These are phyloP conservation scores for Littorina saxatilis DNA, from an alignment of 1,140 invertebrate genomes.

Conservation along the genomic window DNA sequence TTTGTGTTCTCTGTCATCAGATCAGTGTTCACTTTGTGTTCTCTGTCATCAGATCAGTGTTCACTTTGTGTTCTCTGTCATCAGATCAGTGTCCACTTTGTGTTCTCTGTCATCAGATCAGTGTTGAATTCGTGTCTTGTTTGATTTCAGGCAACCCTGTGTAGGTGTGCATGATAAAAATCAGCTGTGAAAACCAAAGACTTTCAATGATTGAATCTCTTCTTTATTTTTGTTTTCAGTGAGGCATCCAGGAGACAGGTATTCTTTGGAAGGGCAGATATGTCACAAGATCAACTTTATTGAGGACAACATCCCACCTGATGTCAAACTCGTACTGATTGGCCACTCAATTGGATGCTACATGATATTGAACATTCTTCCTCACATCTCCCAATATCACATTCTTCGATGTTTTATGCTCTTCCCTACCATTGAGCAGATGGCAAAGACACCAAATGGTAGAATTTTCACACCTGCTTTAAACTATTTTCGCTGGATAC, in stretches of 20 bases:
- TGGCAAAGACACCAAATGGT: slow-evolving; percentile 85
- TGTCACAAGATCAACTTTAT: slow-evolving; percentile 89
- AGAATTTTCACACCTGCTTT: slow-evolving; percentile 76
- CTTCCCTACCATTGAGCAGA: slow-evolving; percentile 89
- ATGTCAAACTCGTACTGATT: slow-evolving; percentile 81
- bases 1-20: no score
- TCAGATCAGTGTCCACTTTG: no score
- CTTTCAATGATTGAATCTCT: no score
- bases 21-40: no score
- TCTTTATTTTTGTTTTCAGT: no score
- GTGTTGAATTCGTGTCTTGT: no score
- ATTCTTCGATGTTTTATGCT: slow-evolving; percentile 79
- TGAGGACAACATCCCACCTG: slow-evolving; percentile 82
- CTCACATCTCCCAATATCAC: slow-evolving; percentile 63
- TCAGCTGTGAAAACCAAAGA: no score
- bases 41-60: no score
- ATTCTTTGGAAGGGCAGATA: slow-evolving; percentile 85
- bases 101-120: no score
- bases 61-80: no score
- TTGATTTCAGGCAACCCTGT: no score
- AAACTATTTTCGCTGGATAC: slow-evolving; percentile 77
- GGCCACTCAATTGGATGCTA: slow-evolving; percentile 92
- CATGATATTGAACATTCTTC: slow-evolving; percentile 85
- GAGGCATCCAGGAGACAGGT: slow-evolving; percentile 72
- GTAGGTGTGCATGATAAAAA: no score